phyloP scores from a whole-genome alignment of 2,797 vertebrate species.

The Rhinogobio ventralis region DNA sequence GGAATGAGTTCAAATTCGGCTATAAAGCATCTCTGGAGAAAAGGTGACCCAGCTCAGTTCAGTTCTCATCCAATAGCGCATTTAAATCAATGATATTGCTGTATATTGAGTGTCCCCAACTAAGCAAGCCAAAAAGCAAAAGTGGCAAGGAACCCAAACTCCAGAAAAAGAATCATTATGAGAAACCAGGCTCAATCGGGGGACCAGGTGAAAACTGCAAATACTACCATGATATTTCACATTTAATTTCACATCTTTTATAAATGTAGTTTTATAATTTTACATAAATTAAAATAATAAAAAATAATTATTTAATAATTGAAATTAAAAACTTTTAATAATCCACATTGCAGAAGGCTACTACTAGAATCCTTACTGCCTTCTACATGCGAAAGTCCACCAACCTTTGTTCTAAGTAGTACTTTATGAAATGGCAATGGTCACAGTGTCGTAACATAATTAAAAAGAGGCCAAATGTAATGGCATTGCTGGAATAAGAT shows the following conservation, averaged over 20 bases:
- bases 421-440: conserved; percentile 5
- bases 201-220: neutral
- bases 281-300: neutral
- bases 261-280: neutral
- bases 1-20: neutral
- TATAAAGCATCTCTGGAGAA: neutral
- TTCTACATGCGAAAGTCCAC: neutral
- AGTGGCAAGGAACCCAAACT: neutral
- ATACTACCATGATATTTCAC: neutral
- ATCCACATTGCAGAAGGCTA: neutral
- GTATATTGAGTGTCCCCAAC: neutral
- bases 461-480: neutral
- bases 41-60: neutral
- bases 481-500: neutral
- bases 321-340: neutral
- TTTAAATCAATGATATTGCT: neutral
- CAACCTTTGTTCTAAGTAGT: conserved; percentile 11
- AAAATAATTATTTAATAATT: too few relatives aligned
- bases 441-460: neutral
- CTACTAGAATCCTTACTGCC: neutral
- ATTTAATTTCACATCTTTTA: neutral
- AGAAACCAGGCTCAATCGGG: neutral
- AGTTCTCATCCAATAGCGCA: neutral
- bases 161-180: neutral
- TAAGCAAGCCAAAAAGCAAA: neutral